A percentile compares a stretch with the other conserved stretches of the same genome.
Evolutionary conservation across 1,140 invertebrate genomes (phyloP).

Genomic region (Medauroidea extradentata): DNA sequence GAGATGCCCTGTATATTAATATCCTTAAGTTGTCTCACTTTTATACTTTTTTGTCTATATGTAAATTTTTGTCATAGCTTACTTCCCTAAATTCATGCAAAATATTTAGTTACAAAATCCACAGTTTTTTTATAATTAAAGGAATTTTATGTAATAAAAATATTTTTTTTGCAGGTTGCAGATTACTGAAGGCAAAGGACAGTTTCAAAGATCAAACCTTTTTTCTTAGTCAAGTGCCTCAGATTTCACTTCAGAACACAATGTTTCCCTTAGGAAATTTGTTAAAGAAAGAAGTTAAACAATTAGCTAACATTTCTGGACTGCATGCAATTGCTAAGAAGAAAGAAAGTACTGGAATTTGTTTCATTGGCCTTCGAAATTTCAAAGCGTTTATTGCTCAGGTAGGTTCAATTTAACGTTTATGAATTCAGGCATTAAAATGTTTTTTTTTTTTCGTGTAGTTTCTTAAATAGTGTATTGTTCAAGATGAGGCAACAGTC

Average conservation of each 20-base stretch:
- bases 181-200: slow-evolving; percentile 70
- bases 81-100: not conserved
- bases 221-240: slow-evolving; percentile 82
- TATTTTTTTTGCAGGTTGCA: slow-evolving; percentile 52
- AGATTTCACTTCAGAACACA: slow-evolving; percentile 67
- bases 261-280: slow-evolving; percentile 88
- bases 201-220: slow-evolving; percentile 91
- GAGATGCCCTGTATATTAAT: too few relatives aligned
- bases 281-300: slow-evolving; percentile 72
- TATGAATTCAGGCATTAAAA: too few relatives aligned
- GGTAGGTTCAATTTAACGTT: slow-evolving; percentile 43
- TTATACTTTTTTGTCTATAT: too few relatives aligned
- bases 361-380: slow-evolving; percentile 85
- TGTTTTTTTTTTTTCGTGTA: too few relatives aligned
- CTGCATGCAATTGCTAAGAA: slow-evolving; percentile 73
- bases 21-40: too few relatives aligned
- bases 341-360: slow-evolving; percentile 93
- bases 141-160: not conserved
- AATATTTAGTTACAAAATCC: not conserved
- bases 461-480: too few relatives aligned
- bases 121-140: not conserved
- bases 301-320: slow-evolving; percentile 67
- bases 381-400: slow-evolving; percentile 73
- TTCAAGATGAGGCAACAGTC: too few relatives aligned
- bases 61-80: too few relatives aligned